These are phyloP conservation scores for Oceanodroma leucorhoa DNA, from an alignment of 2,797 vertebrate genomes.

Conservation along the genomic window DNA sequence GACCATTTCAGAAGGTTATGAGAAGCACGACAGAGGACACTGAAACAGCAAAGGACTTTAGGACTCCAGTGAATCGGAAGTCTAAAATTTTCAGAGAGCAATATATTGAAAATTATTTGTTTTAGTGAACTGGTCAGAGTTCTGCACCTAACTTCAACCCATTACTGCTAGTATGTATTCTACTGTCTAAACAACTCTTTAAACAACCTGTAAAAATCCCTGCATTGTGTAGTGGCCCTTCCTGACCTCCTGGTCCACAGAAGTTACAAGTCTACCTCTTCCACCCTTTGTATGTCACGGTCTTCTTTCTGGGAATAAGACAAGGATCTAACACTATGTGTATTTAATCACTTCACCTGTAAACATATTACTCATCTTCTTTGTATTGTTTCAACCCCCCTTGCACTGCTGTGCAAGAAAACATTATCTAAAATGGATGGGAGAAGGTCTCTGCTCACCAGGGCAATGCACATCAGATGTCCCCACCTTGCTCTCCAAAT, in stretches of 20 bases:
- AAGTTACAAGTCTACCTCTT: background rate
- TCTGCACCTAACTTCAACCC: background rate
- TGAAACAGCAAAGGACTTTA: background rate
- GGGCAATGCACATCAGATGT: background rate
- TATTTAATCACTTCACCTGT: background rate
- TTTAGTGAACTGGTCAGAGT: background rate
- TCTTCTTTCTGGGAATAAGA: background rate
- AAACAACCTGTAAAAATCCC: background rate
- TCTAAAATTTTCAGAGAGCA: background rate
- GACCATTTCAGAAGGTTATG: background rate
- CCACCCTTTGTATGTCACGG: background rate
- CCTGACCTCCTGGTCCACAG: background rate
- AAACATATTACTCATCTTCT: background rate
- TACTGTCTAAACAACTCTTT: background rate
- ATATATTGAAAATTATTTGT: background rate
- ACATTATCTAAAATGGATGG: background rate
- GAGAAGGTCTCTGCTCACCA: background rate
- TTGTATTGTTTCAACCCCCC: background rate
- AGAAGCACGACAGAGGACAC: conserved; percentile 3
- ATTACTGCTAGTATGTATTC: background rate
- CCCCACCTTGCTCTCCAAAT: background rate
- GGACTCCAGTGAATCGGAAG: background rate
- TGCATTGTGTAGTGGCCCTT: background rate
- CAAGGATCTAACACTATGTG: background rate
- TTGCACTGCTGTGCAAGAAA: background rate